Evolutionary conservation across 2,113 vertebrate genomes (phyloP).

Genomic region (Megalops atlanticus): DNA sequence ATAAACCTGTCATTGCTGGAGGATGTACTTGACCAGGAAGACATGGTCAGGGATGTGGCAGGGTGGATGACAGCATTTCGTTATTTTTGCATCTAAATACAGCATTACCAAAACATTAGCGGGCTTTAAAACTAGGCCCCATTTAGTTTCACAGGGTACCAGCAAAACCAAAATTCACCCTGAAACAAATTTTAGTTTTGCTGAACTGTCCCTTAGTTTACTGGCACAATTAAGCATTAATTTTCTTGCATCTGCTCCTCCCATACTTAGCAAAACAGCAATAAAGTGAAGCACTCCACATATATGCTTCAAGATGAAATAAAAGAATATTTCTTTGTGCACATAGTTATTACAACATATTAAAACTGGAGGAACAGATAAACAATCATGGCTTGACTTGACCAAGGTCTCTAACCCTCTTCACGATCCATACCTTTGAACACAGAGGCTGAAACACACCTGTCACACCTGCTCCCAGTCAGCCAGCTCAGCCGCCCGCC

Average conservation of each 20-base stretch:
- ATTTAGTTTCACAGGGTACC: constrained; percentile 57
- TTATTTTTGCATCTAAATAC: constrained; percentile 62
- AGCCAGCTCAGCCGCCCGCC: too few species aligned
- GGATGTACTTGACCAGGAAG: not conserved
- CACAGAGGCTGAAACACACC: not conserved
- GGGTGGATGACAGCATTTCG: constrained; percentile 53
- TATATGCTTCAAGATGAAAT: not conserved
- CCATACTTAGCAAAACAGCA: constrained; percentile 18
- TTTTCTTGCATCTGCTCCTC: constrained; percentile 35
- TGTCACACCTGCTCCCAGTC: too few species aligned
- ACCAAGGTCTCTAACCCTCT: not conserved
- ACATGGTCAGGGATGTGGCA: constrained; percentile 49
- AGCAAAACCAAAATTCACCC: constrained; percentile 47
- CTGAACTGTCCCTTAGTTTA: constrained; percentile 38
- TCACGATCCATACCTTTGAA: not conserved
- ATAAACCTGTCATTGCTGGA: not conserved
- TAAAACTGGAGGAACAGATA: too few species aligned
- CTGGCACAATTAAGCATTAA: constrained; percentile 50
- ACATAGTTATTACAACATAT: too few species aligned
- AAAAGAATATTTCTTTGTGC: too few species aligned
- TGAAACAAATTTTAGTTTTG: constrained; percentile 39
- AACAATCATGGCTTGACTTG: too few species aligned
- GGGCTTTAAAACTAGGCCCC: constrained; percentile 51
- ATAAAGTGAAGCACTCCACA: not conserved
- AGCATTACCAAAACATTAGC: constrained; percentile 59